These are phyloP conservation scores for Lepidocyrtoides sp. DNA, from an alignment of 2,888 invertebrate species.

Conservation along the genomic window DNA sequence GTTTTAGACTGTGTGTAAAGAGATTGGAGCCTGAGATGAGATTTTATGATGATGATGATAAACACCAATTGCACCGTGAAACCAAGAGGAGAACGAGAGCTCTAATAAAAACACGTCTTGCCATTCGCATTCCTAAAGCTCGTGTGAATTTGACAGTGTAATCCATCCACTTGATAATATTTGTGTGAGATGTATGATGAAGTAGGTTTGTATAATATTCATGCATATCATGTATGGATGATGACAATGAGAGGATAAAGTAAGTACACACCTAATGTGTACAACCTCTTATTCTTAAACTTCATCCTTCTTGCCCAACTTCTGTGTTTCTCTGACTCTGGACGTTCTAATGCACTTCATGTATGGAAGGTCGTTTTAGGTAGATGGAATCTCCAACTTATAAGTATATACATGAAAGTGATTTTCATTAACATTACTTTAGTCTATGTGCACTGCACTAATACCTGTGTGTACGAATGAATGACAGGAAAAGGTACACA, in stretches of 20 bases:
- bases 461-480: no score
- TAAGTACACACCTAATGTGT: constrained; percentile 34
- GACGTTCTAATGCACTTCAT: no score
- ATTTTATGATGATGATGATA: background rate
- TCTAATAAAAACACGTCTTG: constrained; percentile 56
- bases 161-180: constrained; percentile 61
- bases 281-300: background rate
- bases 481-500: no score
- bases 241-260: constrained; percentile 54
- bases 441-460: no score
- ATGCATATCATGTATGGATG: constrained; percentile 25
- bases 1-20: constrained; percentile 17
- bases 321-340: no score
- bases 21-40: constrained; percentile 79
- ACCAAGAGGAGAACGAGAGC: constrained; percentile 48
- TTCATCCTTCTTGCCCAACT: no score
- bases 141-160: constrained; percentile 78
- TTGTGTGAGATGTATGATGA: constrained; percentile 35
- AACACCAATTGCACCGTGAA: background rate
- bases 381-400: no score
- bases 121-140: constrained; percentile 63
- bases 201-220: no score
- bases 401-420: no score
- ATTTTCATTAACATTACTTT: no score
- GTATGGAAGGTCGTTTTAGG: no score